These are phyloP conservation scores for Pteromalus puparum DNA, from an alignment of 1,140 invertebrate species.

Conservation along the genomic window DNA sequence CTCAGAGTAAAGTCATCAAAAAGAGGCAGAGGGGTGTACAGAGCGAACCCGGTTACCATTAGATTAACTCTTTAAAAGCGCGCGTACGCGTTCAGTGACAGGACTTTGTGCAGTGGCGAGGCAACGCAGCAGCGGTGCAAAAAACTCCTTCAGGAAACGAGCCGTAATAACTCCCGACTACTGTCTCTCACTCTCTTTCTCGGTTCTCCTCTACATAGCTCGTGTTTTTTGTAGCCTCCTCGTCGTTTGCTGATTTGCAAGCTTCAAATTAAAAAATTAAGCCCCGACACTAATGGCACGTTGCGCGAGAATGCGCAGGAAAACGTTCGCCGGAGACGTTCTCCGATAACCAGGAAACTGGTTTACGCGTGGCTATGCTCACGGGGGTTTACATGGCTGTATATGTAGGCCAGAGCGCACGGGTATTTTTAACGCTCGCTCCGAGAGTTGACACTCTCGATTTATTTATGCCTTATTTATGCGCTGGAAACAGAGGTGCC, in stretches of 20 bases:
- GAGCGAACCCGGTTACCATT: neutral
- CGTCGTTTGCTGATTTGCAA: neutral
- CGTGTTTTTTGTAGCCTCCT: neutral
- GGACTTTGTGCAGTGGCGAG: slow-evolving; percentile 8
- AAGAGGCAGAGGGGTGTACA: neutral
- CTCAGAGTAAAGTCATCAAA: neutral
- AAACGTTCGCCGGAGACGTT: slow-evolving; percentile 10
- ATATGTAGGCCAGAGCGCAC: neutral
- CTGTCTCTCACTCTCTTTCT: neutral
- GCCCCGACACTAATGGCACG: slow-evolving; percentile 61
- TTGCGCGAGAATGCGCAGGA: slow-evolving; percentile 59
- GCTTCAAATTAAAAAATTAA: slow-evolving; percentile 36
- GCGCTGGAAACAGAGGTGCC: neutral
- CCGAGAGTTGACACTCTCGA: neutral
- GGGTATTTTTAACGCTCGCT: slow-evolving; percentile 12
- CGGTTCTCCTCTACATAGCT: neutral
- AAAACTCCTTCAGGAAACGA: slow-evolving; percentile 31
- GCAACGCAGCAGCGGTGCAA: slow-evolving; percentile 3
- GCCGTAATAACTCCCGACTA: slow-evolving; percentile 28
- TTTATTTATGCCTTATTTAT: slow-evolving; percentile 44
- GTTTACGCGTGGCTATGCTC: slow-evolving; percentile 69
- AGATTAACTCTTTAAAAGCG: slow-evolving; percentile 28
- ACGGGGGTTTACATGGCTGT: slow-evolving; percentile 26
- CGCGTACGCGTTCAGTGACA: neutral
- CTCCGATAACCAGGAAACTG: slow-evolving; percentile 73